These are phyloP conservation scores for Cerastis rubricosa DNA, from an alignment of 2,888 invertebrate genomes.

Conservation along the genomic window DNA sequence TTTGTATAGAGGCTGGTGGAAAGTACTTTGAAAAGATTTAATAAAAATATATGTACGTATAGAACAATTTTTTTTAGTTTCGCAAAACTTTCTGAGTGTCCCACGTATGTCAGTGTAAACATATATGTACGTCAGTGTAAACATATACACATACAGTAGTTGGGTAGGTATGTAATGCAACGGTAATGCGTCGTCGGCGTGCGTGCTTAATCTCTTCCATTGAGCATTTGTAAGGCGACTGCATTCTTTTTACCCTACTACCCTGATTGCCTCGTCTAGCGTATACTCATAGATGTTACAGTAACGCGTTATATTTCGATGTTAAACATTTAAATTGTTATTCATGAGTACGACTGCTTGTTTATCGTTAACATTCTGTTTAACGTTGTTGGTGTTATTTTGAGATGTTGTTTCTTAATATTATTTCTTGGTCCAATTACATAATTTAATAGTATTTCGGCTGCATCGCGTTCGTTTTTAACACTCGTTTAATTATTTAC, in stretches of 20 bases:
- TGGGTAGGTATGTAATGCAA: conserved; percentile 62
- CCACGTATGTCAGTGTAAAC: no score
- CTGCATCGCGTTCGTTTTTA: conserved; percentile 24
- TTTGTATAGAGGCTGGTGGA: no score
- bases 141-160: conserved; percentile 55
- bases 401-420: conserved; percentile 1
- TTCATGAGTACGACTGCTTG: not conserved
- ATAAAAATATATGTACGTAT: no score
- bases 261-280: conserved; percentile 69
- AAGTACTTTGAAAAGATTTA: no score
- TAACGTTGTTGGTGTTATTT: conserved; percentile 8
- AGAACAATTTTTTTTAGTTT: no score
- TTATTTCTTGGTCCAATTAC: conserved; percentile 24
- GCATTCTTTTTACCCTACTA: conserved; percentile 72
- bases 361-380: not conserved
- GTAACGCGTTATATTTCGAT: conserved; percentile 34
- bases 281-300: conserved; percentile 51
- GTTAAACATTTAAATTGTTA: conserved; percentile 2
- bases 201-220: conserved; percentile 86
- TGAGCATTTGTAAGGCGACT: conserved; percentile 75
- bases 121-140: conserved; percentile 78
- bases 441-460: conserved; percentile 6
- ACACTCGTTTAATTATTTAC: conserved; percentile 38
- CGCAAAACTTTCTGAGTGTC: no score
- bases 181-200: conserved; percentile 72